Percentiles rank a stretch among this genome's conserved stretches.
Evolutionary conservation across 2,113 vertebrate genomes (phyloP).

Genomic region (Albula glossodonta): DNA sequence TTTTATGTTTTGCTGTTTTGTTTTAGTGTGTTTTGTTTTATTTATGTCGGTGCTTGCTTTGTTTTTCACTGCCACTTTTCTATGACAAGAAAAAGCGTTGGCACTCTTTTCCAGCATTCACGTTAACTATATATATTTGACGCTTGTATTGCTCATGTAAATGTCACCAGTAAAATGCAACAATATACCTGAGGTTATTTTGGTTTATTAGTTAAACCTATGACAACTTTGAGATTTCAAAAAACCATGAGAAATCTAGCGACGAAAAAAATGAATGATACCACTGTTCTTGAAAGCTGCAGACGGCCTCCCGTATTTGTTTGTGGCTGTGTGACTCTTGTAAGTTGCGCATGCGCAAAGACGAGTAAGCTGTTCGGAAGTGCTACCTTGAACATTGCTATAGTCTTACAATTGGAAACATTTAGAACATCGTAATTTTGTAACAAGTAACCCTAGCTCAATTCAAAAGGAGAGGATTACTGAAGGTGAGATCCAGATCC

Average conservation of each 20-base stretch:
- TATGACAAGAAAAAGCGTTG: too few relatives aligned
- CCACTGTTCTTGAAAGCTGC: not conserved
- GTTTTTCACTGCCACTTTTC: too few relatives aligned
- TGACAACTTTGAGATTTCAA: not conserved
- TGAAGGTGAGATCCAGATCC: not conserved
- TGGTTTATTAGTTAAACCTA: not conserved
- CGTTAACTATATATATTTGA: not conserved
- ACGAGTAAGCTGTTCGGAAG: slow-evolving; percentile 24
- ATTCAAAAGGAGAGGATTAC: not conserved
- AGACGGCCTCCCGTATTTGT: not conserved
- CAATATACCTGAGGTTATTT: not conserved
- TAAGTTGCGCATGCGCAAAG: slow-evolving; percentile 9
- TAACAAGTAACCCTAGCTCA: not conserved
- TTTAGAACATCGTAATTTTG: not conserved
- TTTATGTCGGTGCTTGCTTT: too few relatives aligned
- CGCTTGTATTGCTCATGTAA: not conserved
- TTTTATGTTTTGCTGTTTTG: not conserved
- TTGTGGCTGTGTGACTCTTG: slow-evolving; percentile 1
- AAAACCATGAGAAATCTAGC: not conserved
- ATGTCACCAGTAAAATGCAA: not conserved
- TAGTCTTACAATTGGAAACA: slow-evolving; percentile 19
- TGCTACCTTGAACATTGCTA: slow-evolving; percentile 16
- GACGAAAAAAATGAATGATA: not conserved
- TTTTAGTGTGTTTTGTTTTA: too few relatives aligned
- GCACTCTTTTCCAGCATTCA: not conserved